Conservation (phyloP, 1,140 invertebrate genomes). For the Antheraea pernyi region DNA sequence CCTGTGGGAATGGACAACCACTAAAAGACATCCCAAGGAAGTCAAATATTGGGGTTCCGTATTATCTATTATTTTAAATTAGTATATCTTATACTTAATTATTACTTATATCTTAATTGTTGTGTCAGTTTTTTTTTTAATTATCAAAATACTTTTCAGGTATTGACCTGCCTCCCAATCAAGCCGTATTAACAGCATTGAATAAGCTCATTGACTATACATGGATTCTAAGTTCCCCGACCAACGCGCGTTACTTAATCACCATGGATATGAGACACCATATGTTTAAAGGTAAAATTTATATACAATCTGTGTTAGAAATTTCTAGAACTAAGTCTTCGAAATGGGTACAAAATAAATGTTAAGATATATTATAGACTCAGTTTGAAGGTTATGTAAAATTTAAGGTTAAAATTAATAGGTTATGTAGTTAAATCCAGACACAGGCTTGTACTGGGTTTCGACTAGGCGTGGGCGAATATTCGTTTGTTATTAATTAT, state of each 20-base stretch:
- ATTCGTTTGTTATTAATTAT: no score
- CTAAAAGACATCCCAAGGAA: conserved; percentile 60
- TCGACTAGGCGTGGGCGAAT: no score
- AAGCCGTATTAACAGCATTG: conserved; percentile 43
- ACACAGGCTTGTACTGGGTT: no score
- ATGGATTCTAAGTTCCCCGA: conserved; percentile 55
- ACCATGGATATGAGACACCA: conserved; percentile 73
- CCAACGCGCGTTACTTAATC: conserved; percentile 62
- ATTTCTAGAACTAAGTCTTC: no score
- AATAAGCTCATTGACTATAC: conserved; percentile 57
- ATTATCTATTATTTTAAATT: neutral
- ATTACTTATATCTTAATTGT: neutral
- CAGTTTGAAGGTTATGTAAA: no score
- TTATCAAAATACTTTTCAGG: conserved; percentile 33
- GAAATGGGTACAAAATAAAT: no score
- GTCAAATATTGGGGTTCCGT: conserved; percentile 66
- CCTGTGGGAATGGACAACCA: conserved; percentile 59
- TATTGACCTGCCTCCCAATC: conserved; percentile 57
- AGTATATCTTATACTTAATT: no score
- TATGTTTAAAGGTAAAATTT: conserved; percentile 67
- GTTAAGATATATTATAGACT: no score
- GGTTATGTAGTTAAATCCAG: no score
- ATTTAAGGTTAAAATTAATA: no score
- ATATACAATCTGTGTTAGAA: no score
- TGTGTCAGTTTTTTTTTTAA: neutral